Evolutionary conservation across 2,113 vertebrate genomes (phyloP), one percentile per base, ranked within the genome.

Genomic region (Scophthalmus maximus): DNA sequence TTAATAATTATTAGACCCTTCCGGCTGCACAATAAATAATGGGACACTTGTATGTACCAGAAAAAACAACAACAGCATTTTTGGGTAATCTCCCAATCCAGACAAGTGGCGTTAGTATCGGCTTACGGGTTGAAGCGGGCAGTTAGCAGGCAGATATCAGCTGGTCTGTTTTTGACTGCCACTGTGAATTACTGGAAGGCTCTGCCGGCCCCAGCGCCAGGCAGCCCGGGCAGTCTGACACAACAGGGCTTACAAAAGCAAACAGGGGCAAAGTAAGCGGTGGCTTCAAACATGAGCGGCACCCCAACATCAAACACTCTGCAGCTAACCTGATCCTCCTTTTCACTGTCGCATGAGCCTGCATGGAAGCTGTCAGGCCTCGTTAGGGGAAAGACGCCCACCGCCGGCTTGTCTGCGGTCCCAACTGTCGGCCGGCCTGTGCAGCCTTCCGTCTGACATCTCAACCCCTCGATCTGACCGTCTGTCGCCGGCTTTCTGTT

Each of bases 341-440:
- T 72, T 75, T 84, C 81, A 67, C 77, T 76, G 85, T 75, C 8
- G 65, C 85, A 79, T 82, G 82, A 84, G 82, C 59, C 75, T 57
- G 73, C 84, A 84, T 80, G 78, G 82, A 87, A 82, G 70, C 84
- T 90, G 88, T 87, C 88, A 87, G 84, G 77, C 85, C 85, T 87
- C 42, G 72, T 90, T 90, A 90, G 65, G 34, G 12, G 59, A 83
- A 81, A 84, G 77, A 85, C 69, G 63, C 77, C 76, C 79, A 90
- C 77, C 59, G 84, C 85, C 85, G 70, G 85, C 72, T 82, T 86
- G 83, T 89, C 89, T 90, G 81, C 81, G 63, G 60, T 53, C 75
- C 78, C 74, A 70, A 57, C 75, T 22, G 76, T 58, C 50, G 40
- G 61, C 58, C 4, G 70, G 8, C 36, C 70, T 44, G 55, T 7